phyloP scores from a whole-genome alignment of 1,140 invertebrate genomes.

The Lepidostoma basale region DNA sequence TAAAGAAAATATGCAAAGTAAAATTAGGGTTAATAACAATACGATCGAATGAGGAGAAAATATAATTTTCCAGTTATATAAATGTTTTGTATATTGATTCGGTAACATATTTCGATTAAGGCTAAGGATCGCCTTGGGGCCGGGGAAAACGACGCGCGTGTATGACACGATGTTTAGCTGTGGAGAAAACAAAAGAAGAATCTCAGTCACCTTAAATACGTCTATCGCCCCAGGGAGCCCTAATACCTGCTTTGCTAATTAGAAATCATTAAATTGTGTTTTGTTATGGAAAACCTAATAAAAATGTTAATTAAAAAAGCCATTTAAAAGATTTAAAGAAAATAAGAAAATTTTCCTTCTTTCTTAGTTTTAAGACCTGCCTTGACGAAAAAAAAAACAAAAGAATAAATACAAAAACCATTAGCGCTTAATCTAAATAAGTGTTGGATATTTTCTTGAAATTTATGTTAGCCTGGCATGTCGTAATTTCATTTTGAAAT shows the following conservation, averaged over 20 bases:
- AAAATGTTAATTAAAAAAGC: slow-evolving; percentile 8
- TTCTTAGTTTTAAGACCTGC: neutral
- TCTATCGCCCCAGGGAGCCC: neutral
- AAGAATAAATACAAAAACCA: neutral
- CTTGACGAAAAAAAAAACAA: neutral
- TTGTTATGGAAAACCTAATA: neutral
- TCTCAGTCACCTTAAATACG: too few species aligned
- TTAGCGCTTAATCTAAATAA: neutral
- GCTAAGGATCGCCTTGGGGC: too few species aligned
- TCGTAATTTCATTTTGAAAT: neutral
- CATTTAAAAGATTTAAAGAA: neutral
- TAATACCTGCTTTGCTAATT: neutral
- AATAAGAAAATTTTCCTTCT: neutral
- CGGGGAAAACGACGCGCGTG: too few species aligned
- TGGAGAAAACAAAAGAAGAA: too few species aligned
- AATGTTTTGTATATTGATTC: too few species aligned
- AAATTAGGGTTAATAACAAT: too few species aligned
- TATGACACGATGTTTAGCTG: too few species aligned
- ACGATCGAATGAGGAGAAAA: too few species aligned
- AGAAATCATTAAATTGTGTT: slow-evolving; percentile 12
- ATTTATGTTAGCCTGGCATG: neutral
- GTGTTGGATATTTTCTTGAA: neutral
- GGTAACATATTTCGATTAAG: too few species aligned
- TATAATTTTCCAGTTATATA: too few species aligned
- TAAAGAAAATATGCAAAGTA: too few species aligned